Base-by-base conservation (phyloP, 2,113 vertebrate genomes). In the Gymnobelideus leadbeateri region DNA sequence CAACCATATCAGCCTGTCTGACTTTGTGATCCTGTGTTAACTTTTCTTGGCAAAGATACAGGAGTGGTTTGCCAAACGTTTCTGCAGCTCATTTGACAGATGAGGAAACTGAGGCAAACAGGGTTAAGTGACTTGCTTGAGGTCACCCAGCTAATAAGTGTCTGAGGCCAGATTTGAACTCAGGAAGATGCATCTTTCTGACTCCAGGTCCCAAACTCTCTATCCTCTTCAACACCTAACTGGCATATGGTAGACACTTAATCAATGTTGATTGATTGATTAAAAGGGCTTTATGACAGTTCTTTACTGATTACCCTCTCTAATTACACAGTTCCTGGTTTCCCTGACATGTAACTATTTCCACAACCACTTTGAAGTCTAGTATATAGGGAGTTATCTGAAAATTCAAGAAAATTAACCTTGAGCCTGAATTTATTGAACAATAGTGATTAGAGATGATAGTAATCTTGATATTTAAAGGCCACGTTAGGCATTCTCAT, bases 321-420 rank as follows among this genome's bases (percentile, higher is more conserved):
- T n/a, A n/a, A 55, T 55, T 55, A 54, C 49, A 11, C 54, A 46
- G 77, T 95, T 95, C 46, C 93, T 54, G 94, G 21, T 23, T 89
- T 91, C 47, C 16, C 6, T 50, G 77, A 47, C 14, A 16, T 19
- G 4, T 37, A 37, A n/a, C 23, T 54, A 23, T 89, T 57, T 57
- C 55, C 55, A 57, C 26, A 57, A 57, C 26, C 55, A 28, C 55
- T 61, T 2, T 31, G 57, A 57, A 93, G 91, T 92, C 92, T 94
- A 84, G 11, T 90, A n/a, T 55, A 93, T 93, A 91, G 43, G 47
- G 19, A 89, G 53, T 24, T 55, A 37, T 68, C 50, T 26, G 47
- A 91, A 94, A 92, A 89, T 89, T 94, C 91, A 94, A 77, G 95
- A 57, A 68, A 14, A 47, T 7, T 91, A 28, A 2, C 8, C 57